Base-by-base conservation (phyloP, 2,797 vertebrate species). In the Falco berigora region DNA sequence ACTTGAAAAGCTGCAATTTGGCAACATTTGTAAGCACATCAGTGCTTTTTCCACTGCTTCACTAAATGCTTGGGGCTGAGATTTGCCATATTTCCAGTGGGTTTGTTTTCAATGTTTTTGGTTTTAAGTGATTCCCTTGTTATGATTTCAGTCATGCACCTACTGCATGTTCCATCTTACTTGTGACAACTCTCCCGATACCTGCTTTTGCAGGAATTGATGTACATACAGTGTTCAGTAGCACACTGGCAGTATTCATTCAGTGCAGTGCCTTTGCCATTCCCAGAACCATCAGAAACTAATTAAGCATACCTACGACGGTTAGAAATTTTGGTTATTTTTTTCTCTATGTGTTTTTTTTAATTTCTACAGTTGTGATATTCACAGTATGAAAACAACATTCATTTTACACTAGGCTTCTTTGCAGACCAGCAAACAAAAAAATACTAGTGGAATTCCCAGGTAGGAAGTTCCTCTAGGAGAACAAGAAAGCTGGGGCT, bases 161-260 rank as follows among this genome's bases (percentile, higher is more conserved):
- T 40, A 30, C 36, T 66, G n/a, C 53, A 40, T 32, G 27, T 68
- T 75, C 34, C 17, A 21, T 52, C 40, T 49, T 59, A 19, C 25
- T 28, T 27, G 21, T n/a, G 38, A 44, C 30, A 30, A 42, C 22
- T 47, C 24, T 88, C n/a, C 72, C 13, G 28, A 40, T 5, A 53
- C 4, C 53, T 59, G 0, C 40, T 82, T 82, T 47, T 6, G 2
- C 55, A 77, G 61, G 11, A 81, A 52, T 7, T 63, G 7, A n/a
- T 20, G 38, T 4, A 53, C 0, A 36, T 4, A 53, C 0, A 0
- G 34, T 12, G 44, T 38, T 69, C 44, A 77, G 30, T 1, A 90
- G 36, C 59, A 67, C 64, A n/a, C 19, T 5, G 36, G 42, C 49
- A 36, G 13, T 8, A 24, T 40, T 79, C 18, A 28, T 49, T 44